phyloP scores from a whole-genome alignment of 2,797 vertebrate species.

The Phylloscopus collybita region DNA sequence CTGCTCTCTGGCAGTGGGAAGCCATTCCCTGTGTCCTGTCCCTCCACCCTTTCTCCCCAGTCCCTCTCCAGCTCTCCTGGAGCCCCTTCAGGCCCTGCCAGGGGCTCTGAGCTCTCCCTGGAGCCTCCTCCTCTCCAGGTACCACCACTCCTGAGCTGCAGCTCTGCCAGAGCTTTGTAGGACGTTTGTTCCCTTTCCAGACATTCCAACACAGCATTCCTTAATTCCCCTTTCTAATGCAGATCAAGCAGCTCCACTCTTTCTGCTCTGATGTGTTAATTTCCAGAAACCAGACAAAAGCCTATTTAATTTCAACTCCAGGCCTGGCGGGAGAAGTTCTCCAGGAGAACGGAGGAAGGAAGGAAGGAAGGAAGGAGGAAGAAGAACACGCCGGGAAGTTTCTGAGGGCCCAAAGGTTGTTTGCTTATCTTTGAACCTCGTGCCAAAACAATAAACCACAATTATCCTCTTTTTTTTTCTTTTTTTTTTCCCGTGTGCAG shows the following conservation, averaged over 20 bases:
- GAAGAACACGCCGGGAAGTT: not conserved
- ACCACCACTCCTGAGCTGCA: not conserved
- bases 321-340: not conserved
- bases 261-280: conserved; percentile 13
- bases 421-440: conserved; percentile 72
- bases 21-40: not conserved
- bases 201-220: fast-evolving
- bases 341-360: not conserved
- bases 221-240: not conserved
- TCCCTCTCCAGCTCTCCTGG: not conserved
- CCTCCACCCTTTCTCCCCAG: not conserved
- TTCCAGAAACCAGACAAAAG: conserved; percentile 28
- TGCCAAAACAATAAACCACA: conserved; percentile 65
- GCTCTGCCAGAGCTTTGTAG: not conserved
- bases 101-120: not conserved
- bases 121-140: not conserved
- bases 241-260: not conserved
- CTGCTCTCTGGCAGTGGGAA: fast-evolving
- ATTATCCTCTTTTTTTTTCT: conserved; percentile 69
- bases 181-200: not conserved
- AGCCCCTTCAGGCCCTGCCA: not conserved
- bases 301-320: not conserved
- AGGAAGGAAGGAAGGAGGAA: not conserved
- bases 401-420: conserved; percentile 41
- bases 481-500: not conserved